Base-by-base conservation (phyloP, 2,113 vertebrate genomes). In the Microcebus tavaratra region DNA sequence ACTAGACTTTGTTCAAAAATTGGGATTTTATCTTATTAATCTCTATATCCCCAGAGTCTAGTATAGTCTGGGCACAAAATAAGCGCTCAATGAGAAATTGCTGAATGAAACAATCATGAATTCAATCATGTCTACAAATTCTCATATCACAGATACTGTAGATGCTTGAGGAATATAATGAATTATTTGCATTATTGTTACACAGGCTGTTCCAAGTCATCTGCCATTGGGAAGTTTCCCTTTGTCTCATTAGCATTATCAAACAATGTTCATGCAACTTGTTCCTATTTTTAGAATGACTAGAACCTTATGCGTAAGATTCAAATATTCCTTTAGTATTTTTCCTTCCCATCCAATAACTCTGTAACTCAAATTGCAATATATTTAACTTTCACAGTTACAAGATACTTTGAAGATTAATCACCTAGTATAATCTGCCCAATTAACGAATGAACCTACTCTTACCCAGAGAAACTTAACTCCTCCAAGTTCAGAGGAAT, bases 101-200 rank as follows among this genome's bases (percentile, higher is more conserved):
- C 67, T 63, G 42, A 94, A 87, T 79, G 63, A 84, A 88, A n/a
- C 12, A 95, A 92, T 95, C 55, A 39, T 65, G 34, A 96, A 94
- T 91, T 81, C 29, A 90, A 70, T 94, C n/a, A 82, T 83, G 29
- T 95, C n/a, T 91, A 82, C 5, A 85, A 94, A 90, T 84, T 65
- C 18, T 95, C 57, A 25, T 57, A 76, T 94, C 63, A 87, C 42
- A 94, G 91, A 89, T 83, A 83, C 14, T 89, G 14, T 75, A 91
- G 29, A 87, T 94, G 59, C 31, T 92, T 92, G 13, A 93, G 83
- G 42, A 91, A 88, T 79, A 48, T 36, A 96, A 90, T 55, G 67
- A 91, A 88, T 79, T 61, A 86, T 63, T 84, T 67, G 31, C 20
- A 76, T 61, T 21, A 48, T n/a, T 89, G 45, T 91, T 93, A 91